Base-by-base conservation (phyloP, 2,888 invertebrate genomes). In the Drosophila antonietae region DNA sequence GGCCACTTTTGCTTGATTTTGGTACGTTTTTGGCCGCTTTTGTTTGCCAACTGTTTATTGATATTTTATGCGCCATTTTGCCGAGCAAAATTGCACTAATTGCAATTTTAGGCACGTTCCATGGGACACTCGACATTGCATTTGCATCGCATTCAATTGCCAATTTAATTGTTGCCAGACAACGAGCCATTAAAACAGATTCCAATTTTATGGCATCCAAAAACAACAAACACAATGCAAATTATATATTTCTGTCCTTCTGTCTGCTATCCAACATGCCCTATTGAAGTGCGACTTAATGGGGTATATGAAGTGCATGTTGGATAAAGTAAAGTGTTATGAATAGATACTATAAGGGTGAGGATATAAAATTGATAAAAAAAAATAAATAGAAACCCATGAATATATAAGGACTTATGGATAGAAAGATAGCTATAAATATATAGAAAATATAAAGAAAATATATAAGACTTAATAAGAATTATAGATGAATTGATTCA, bases 101-200 rank as follows among this genome's bases (percentile, higher is more conserved):
- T 83, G 83, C 88, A 66, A 83, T 89, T 83, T 83, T 84, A 78
- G 88, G 71, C 83, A 83, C 89, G 88, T 83, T 47, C 82, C 67
- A 58, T 35, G 61, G 67, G 44, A 46, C 66, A 64, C 80, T 78
- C 74, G 59, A 68, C 69, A 88, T 89, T 88, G 83, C 80, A 89
- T 88, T 51, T 33, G 33, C 51, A 53, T 15, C 81, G 85, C 88
- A 85, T 56, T 76, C 76, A 72, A 75, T 83, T 80, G 74, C 61
- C 72, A 70, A 85, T 88, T 80, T 73, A 72, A 85, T 80, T 83
- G 74, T 73, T 77, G 53, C 62, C 74, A 56, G 65, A 60, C 64
- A 63, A 60, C 61, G 61, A 63, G 20, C 43, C 41, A 68, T 68
- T 69, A 49, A 73, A 73, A 58, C 67, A 31, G 66, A 53, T 72